Evolutionary conservation across 2,888 invertebrate species (phyloP), one percentile per base, ranked within the genome.

Genomic region (Danaus chrysippus): DNA sequence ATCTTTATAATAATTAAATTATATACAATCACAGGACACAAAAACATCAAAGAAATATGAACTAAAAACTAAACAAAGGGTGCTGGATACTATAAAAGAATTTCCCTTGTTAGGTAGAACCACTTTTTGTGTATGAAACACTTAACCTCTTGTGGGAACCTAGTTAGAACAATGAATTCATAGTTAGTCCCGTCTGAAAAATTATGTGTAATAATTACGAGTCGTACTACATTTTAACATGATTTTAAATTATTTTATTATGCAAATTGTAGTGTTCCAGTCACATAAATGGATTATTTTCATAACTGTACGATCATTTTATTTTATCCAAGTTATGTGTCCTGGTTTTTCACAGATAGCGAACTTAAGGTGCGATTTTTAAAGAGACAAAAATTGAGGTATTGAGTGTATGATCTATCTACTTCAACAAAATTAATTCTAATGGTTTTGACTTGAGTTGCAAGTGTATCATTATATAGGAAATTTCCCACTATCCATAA

Each of bases 241-340:
- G 59, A 59, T 54, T 59, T 59, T 59, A 59, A 59, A 59, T 59
- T 53, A 54, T 23, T 43, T 44, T 54, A 59, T 59, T 59, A 59
- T 59, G 59, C 42, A 44, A 59, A 59, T 46, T 41, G 13, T 44
- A 43, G 12, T 54, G 43, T 44, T 54, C 44, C 54, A 44, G 54
- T 54, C 59, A 54, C 59, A 59, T 49, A 49, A 23, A 15, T 49
- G n/a, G n/a, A 46, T 1, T 13, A 3, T 13, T 13, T 13, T 6
- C 12, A 12, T 13, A 8, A 44, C 12, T 13, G 11, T 12, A 44
- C 12, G 13, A 44, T 44, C 6, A 10, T 44, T 44, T 44, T 44
- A 44, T 44, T 12, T 13, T 44, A 23, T 23, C 23, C 23, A 5
- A 23, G 23, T 23, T 23, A 23, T 23, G 23, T 23, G 23, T 23